Conservation (phyloP, 2,797 vertebrate genomes). For the Prionace glauca region DNA sequence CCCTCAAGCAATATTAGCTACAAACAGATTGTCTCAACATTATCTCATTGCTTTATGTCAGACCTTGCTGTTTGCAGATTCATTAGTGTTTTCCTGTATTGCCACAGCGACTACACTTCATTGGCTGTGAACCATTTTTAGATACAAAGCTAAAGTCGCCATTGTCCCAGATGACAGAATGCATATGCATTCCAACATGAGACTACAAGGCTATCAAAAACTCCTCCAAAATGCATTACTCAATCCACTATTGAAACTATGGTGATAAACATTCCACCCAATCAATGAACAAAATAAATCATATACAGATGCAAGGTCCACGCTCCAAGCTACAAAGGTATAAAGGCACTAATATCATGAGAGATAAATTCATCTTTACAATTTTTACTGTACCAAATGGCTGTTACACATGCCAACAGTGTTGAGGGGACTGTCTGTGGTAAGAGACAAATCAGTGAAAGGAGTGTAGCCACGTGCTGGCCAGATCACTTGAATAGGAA, state of each 20-base stretch:
- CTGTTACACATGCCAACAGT: background rate
- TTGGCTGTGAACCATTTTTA: too few relatives aligned
- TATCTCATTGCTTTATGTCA: too few relatives aligned
- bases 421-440: background rate
- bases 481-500: too few relatives aligned
- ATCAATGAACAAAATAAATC: background rate
- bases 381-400: background rate
- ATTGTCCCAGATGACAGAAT: too few relatives aligned
- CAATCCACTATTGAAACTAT: background rate
- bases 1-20: too few relatives aligned
- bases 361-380: background rate
- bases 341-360: background rate
- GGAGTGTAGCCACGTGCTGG: too few relatives aligned
- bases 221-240: background rate
- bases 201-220: background rate
- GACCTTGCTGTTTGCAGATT: too few relatives aligned
- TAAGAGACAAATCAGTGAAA: background rate
- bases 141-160: too few relatives aligned
- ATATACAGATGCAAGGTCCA: background rate
- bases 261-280: background rate
- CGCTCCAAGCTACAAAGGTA: background rate
- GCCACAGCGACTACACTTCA: too few relatives aligned
- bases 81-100: too few relatives aligned
- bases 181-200: background rate
- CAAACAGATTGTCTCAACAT: too few relatives aligned